Base-by-base conservation (phyloP, 2,797 vertebrate genomes). In the Tapirus indicus region DNA sequence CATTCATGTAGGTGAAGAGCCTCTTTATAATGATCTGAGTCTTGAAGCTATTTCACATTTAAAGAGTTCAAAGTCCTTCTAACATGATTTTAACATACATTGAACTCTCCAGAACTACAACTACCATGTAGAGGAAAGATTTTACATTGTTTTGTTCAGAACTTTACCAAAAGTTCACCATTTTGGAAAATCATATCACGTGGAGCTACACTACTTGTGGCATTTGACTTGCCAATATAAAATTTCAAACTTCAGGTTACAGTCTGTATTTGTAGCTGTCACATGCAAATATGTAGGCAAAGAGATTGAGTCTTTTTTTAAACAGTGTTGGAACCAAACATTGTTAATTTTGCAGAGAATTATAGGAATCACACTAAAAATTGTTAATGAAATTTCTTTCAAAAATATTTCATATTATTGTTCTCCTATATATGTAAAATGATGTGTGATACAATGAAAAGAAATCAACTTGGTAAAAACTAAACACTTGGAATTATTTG, bases 61-160 rank as follows among this genome's bases (percentile, higher is more conserved):
- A 88, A 94, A n/a, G 11, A 62, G 2, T 7, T 71, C 7, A 47
- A 29, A 62, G 8, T 72, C 10, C 10, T 71, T 84, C 92, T 92
- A 49, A 88, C 7, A 47, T 17, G 52, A 27, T 38, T 56, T 85
- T 44, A 83, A 58, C 21, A 86, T 62, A 52, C 11, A 56, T 56
- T 74, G 72, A 95, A 29, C 11, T 49, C 95, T 96, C 17, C 32
- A 97, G 58, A 89, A 21, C 18, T 89, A 41, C 5, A 84, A 23
- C 23, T 85, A 25, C 27, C 7, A n/a, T 13, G 1, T 52, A 71
- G 12, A 95, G 20, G 32, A 13, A 41, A 80, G 2, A 71, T 49
- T 87, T 89, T 23, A 86, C 18, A 60, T 47, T 35, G 17, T 66
- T 96, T 75, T 64, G 54, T 83, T 68, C 2, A 92, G 32, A 95